Base-by-base conservation (phyloP, 2,888 invertebrate genomes). In the Antitype chi region DNA sequence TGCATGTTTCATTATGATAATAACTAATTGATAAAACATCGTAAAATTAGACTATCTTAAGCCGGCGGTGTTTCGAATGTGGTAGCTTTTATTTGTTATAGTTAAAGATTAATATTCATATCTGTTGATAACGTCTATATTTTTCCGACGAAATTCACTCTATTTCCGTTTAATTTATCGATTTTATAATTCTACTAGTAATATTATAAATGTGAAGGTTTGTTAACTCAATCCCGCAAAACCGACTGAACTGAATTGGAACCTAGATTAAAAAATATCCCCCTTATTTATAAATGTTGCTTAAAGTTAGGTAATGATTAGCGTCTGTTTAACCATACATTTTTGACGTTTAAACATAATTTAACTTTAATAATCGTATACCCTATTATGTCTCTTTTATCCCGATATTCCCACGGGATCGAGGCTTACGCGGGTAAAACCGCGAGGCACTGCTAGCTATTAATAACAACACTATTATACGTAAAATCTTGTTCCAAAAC, bases 51-150 rank as follows among this genome's bases (percentile, higher is more conserved):
- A 20, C 20, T 70, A 78, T 80, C 80, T 55, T 55, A 80, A 78
- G 52, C 57, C 32, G 9, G 7, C 32, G 20, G 17, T 23, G 7
- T 60, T 55, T 64, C 32, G 49, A 78, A 67, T 57, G 15, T 55
- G 55, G 66, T 78, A 83, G 70, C 55, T 83, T 49, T 70, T 60
- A 66, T 80, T 80, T 59, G 28, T 25, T 49, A 55, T 53, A 47
- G 23, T 5, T 59, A 17, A 17, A 68, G 57, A 76, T 79, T 81
- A 77, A 69, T 13, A 63, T 17, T 43, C 11, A 25, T 57, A 32
- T 81, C 28, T 2, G 9, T 60, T 55, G 77, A 68, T 78, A 84
- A 52, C 15, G 59, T 49, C 32, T 11, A 63, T 60, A 17, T 32
- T 32, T 59, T 47, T 78, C 25, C 28, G 23, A n/a, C 52, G 11